phyloP scores from a whole-genome alignment of 2,797 vertebrate genomes.

The Rachycentron canadum region DNA sequence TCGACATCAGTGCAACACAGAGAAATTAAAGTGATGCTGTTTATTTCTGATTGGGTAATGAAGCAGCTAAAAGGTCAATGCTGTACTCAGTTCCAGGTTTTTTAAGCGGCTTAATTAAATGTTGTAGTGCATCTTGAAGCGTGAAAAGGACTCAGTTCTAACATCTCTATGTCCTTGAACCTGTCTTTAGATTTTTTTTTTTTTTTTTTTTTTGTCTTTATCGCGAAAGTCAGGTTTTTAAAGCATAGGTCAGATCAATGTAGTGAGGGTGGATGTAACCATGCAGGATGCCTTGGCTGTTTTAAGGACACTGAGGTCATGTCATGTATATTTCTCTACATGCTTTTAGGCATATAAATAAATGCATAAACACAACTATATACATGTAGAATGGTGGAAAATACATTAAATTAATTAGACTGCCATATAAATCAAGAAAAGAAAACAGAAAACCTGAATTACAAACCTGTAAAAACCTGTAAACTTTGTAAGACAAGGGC shows the following conservation, averaged over 20 bases:
- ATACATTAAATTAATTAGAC: no score
- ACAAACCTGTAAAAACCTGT: not conserved
- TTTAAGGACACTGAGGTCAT: not conserved
- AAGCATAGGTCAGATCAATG: not conserved
- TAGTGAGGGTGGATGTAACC: not conserved
- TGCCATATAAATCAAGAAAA: no score
- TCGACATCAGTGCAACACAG: conserved; percentile 69
- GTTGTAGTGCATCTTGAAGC: not conserved
- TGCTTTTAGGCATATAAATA: not conserved
- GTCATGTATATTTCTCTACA: not conserved
- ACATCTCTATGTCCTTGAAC: not conserved
- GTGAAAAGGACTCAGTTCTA: not conserved
- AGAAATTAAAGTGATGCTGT: conserved; percentile 73
- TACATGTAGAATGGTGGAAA: not conserved
- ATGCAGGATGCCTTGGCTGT: no score
- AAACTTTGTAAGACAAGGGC: no score
- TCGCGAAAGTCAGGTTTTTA: conserved; percentile 4
- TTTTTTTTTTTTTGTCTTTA: not conserved
- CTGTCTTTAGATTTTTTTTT: not conserved
- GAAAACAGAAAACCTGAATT: not conserved
- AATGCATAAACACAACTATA: not conserved
- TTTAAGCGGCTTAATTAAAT: not conserved
- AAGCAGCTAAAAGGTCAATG: conserved; percentile 62
- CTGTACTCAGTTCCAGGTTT: conserved; percentile 7
- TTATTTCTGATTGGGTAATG: conserved; percentile 73